Evolutionary conservation across 1,140 invertebrate species (phyloP).

Genomic region (Pseudomyrmex sp.): DNA sequence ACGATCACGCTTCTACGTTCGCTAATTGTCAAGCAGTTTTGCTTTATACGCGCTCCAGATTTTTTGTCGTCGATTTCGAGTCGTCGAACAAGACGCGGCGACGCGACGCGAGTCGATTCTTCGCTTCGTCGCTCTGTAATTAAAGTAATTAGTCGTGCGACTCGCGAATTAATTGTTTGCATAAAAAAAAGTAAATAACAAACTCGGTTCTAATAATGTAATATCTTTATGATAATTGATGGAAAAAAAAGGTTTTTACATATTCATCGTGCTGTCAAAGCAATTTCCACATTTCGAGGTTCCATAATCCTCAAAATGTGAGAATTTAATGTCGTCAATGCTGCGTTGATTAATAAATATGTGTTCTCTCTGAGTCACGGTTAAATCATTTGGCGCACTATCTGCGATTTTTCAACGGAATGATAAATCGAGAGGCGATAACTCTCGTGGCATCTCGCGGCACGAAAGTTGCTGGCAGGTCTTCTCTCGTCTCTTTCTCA

Average conservation of each 20-base stretch:
- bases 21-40: constrained; percentile 66
- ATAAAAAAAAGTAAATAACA: neutral
- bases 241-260: no score
- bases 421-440: constrained; percentile 50
- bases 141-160: neutral
- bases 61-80: constrained; percentile 54
- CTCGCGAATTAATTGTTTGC: neutral
- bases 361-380: constrained; percentile 40
- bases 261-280: no score
- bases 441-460: constrained; percentile 32
- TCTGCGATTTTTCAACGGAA: constrained; percentile 33
- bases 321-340: constrained; percentile 5
- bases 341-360: constrained; percentile 37
- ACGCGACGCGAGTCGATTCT: neutral
- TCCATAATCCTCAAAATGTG: neutral
- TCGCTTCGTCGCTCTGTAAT: neutral
- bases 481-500: neutral
- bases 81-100: constrained; percentile 8
- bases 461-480: constrained; percentile 28
- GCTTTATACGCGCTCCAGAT: constrained; percentile 43
- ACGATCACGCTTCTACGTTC: constrained; percentile 48
- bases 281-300: no score
- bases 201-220: no score
- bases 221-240: no score
- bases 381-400: constrained; percentile 45